phyloP scores from a whole-genome alignment of 2,888 invertebrate species.

The Hydrotaea diabolus region DNA sequence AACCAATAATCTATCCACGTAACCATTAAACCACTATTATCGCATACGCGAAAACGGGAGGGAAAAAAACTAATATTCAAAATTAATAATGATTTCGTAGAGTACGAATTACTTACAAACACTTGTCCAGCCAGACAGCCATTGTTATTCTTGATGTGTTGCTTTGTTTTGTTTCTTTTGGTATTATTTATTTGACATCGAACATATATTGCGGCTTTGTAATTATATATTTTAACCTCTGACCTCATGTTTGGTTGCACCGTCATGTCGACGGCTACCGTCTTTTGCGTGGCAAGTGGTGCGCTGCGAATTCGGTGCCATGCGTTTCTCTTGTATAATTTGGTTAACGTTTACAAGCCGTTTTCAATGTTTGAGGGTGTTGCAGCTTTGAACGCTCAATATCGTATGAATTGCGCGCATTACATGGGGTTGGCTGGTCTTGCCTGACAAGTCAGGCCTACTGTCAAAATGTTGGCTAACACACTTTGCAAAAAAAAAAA shows the following conservation, averaged over 20 bases:
- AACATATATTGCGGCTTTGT: constrained; percentile 31
- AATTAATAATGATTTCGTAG: constrained; percentile 5
- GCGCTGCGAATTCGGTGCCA: constrained; percentile 20
- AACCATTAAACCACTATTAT: not conserved
- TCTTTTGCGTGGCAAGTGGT: not conserved
- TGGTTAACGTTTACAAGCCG: constrained; percentile 42
- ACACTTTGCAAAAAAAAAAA: constrained; percentile 2
- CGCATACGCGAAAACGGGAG: not conserved
- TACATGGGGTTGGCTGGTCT: constrained; percentile 46
- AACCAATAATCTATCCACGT: not conserved
- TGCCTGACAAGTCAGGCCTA: constrained; percentile 65
- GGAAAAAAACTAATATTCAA: not conserved
- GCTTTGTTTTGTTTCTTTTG: not conserved
- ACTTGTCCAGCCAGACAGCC: not conserved
- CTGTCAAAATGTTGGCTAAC: constrained; percentile 59
- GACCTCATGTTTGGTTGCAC: constrained; percentile 44
- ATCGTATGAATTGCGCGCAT: not conserved
- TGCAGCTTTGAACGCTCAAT: constrained; percentile 5
- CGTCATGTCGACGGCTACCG: constrained; percentile 1
- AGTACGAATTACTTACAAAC: not conserved
- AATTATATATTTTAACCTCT: constrained; percentile 59
- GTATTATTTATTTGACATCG: constrained; percentile 7
- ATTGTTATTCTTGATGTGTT: not conserved
- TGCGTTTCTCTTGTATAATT: constrained; percentile 31
- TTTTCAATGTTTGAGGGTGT: constrained; percentile 60